Evolutionary conservation across 2,113 vertebrate species (phyloP).

Genomic region (Tinamus guttatus): DNA sequence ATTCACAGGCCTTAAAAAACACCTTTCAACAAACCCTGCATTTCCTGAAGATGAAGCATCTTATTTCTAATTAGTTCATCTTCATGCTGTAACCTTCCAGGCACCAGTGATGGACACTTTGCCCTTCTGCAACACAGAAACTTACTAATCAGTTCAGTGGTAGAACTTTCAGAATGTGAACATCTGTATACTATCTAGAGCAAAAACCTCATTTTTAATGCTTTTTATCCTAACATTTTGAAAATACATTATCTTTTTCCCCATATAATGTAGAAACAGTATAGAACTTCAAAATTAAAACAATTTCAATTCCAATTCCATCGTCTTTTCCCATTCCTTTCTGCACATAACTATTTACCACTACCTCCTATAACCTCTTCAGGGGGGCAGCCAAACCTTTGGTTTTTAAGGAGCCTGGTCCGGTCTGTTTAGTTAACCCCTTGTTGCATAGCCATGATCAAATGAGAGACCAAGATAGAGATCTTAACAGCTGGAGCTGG

Average conservation of each 20-base stretch:
- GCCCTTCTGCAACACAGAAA: background rate
- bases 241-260: background rate
- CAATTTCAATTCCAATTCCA: background rate
- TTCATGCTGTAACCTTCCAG: background rate
- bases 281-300: background rate
- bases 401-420: background rate
- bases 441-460: background rate
- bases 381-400: background rate
- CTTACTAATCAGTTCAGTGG: background rate
- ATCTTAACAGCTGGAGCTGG: background rate
- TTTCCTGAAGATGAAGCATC: background rate
- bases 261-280: background rate
- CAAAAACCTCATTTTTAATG: background rate
- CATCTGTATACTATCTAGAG: background rate
- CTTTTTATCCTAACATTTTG: background rate
- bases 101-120: background rate
- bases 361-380: background rate
- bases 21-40: background rate
- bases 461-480: background rate
- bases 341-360: background rate
- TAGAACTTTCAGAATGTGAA: background rate
- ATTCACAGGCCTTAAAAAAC: background rate
- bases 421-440: background rate
- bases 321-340: background rate
- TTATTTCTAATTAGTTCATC: background rate